phyloP scores from a whole-genome alignment of 2,888 invertebrate species.

The Bibio marci region DNA sequence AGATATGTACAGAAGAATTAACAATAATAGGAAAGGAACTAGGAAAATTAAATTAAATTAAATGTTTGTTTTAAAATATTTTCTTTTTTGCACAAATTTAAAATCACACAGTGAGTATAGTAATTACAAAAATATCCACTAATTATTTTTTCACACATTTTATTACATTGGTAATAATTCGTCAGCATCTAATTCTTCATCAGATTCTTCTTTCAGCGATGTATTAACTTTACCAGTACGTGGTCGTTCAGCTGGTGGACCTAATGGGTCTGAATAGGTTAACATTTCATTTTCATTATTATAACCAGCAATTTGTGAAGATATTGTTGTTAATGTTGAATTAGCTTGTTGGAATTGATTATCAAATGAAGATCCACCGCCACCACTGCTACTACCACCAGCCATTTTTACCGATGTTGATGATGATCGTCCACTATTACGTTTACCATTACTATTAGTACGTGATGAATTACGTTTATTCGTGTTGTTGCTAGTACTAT shows the following conservation, averaged over 20 bases:
- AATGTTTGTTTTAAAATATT: too few species aligned
- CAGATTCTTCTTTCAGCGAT: conserved; percentile 21
- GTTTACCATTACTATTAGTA: neutral
- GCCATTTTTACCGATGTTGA: neutral
- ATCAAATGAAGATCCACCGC: neutral
- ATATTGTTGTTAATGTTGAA: neutral
- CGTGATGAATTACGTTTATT: too few species aligned
- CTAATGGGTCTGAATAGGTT: conserved; percentile 23
- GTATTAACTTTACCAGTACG: conserved; percentile 22
- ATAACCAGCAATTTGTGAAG: neutral
- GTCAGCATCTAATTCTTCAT: conserved; percentile 26
- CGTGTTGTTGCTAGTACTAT: neutral
- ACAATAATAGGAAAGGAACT: too few species aligned
- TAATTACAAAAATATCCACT: too few species aligned
- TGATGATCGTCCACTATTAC: conserved; percentile 3
- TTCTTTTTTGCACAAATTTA: too few species aligned
- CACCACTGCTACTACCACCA: neutral
- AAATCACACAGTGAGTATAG: too few species aligned
- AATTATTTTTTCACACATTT: too few species aligned
- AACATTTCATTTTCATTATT: neutral
- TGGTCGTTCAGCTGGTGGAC: conserved; percentile 26
- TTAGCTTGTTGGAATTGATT: neutral
- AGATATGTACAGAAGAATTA: too few species aligned
- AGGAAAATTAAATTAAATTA: too few species aligned
- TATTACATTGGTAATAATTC: conserved; percentile 25